Percentiles rank a stretch among this genome's conserved stretches.
Conservation (phyloP, 2,888 invertebrate species). For the Diloba caeruleocephala region DNA sequence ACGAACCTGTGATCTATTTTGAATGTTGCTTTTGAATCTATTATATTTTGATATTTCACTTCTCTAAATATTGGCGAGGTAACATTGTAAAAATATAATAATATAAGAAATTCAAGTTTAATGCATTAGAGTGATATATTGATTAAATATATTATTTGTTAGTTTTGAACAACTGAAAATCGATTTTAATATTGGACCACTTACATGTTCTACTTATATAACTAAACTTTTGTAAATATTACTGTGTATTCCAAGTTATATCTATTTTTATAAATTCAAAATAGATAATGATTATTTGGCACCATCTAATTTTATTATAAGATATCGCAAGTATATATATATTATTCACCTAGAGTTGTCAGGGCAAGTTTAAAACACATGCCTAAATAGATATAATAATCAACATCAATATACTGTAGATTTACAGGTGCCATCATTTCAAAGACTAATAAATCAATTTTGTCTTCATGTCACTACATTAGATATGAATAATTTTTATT, state of each 20-base stretch:
- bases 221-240: conserved; percentile 22
- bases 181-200: conserved; percentile 13
- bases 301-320: not conserved
- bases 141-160: too few species aligned
- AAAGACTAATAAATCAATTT: conserved; percentile 40
- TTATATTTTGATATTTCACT: conserved; percentile 22
- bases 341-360: not conserved
- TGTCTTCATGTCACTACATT: conserved; percentile 38
- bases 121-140: too few species aligned
- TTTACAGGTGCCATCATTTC: conserved; percentile 54
- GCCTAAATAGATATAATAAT: not conserved
- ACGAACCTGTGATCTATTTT: conserved; percentile 73
- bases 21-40: conserved; percentile 47
- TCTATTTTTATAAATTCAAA: conserved; percentile 10
- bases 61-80: conserved; percentile 5
- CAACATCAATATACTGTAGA: conserved; percentile 16
- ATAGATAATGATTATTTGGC: not conserved
- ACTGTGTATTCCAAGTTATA: conserved; percentile 33
- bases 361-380: not conserved
- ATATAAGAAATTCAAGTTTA: too few species aligned
- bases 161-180: not conserved
- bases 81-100: too few species aligned
- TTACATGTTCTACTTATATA: conserved; percentile 4
- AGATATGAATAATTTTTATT: conserved; percentile 43
- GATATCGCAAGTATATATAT: not conserved